Evolutionary conservation across 2,797 vertebrate genomes (phyloP).

Genomic region (Aselliscus stoliczkanus): DNA sequence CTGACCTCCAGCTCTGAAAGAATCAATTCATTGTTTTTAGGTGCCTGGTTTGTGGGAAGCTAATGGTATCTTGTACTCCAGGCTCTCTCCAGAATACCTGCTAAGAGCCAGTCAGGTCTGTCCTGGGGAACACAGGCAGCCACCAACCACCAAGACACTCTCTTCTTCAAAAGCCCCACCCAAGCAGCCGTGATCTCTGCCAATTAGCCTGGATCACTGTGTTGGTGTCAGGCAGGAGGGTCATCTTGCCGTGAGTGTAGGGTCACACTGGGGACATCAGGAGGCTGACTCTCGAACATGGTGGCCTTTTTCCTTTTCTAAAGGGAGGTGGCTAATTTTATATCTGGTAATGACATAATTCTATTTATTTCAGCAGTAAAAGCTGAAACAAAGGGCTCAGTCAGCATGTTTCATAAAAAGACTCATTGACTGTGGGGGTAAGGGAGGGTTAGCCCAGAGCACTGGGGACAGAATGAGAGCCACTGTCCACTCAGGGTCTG

Average conservation of each 20-base stretch:
- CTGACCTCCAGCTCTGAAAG: neutral
- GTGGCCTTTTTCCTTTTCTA: neutral
- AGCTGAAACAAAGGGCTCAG: neutral
- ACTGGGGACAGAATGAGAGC: neutral
- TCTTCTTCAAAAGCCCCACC: neutral
- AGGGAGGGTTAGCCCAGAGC: neutral
- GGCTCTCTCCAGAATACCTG: neutral
- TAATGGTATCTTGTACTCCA: neutral
- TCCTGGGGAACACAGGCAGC: neutral
- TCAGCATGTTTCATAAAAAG: slow-evolving; percentile 28
- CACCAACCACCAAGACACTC: neutral
- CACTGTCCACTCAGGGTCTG: neutral
- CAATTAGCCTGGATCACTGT: neutral
- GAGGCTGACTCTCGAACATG: neutral
- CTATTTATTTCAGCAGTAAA: slow-evolving; percentile 9
- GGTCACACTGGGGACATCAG: neutral
- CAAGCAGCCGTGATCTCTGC: neutral
- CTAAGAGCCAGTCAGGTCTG: neutral
- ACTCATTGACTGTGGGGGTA: neutral
- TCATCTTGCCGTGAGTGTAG: neutral
- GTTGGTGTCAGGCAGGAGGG: neutral
- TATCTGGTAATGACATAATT: slow-evolving; percentile 10
- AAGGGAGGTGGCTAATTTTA: slow-evolving; percentile 15
- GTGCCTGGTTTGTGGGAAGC: neutral
- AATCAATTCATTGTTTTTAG: neutral